Evolutionary conservation across 2,888 invertebrate genomes (phyloP).

Genomic region (Teinopalpus imperialis): DNA sequence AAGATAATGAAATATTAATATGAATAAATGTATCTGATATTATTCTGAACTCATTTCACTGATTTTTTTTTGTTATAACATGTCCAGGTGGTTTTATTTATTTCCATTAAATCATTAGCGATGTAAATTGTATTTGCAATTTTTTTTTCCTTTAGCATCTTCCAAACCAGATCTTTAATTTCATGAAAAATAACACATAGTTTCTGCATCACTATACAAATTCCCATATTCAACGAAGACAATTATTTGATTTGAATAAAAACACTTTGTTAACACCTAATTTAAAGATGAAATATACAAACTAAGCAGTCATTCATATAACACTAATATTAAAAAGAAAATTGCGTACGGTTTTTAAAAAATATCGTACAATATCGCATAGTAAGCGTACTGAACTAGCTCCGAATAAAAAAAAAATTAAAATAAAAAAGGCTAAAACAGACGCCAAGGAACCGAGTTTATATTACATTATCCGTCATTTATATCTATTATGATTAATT

Average conservation of each 20-base stretch:
- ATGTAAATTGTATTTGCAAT: too few species aligned
- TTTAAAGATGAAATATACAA: slow-evolving; percentile 64
- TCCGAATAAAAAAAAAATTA: slow-evolving; percentile 61
- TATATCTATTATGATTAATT: slow-evolving; percentile 26
- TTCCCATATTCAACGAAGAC: slow-evolving; percentile 50
- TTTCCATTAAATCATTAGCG: too few species aligned
- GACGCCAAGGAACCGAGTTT: slow-evolving; percentile 60
- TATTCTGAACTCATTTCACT: slow-evolving; percentile 10
- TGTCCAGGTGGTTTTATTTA: too few species aligned
- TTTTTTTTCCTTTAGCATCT: background rate
- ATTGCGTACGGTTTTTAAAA: slow-evolving; percentile 56
- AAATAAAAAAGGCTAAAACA: slow-evolving; percentile 50
- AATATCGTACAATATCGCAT: slow-evolving; percentile 71
- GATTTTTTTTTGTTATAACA: background rate
- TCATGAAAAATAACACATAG: slow-evolving; percentile 5
- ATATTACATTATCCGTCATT: slow-evolving; percentile 43
- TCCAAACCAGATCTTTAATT: slow-evolving; percentile 6
- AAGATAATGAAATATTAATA: too few species aligned
- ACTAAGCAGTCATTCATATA: slow-evolving; percentile 80
- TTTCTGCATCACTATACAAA: slow-evolving; percentile 35
- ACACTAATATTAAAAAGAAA: slow-evolving; percentile 63
- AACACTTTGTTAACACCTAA: slow-evolving; percentile 61
- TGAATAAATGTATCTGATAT: slow-evolving; percentile 1
- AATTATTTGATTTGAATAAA: slow-evolving; percentile 52
- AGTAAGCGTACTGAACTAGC: slow-evolving; percentile 77